These are phyloP conservation scores for Aotus griseimembra DNA, from an alignment of 2,797 vertebrate genomes.

Conservation along the genomic window DNA sequence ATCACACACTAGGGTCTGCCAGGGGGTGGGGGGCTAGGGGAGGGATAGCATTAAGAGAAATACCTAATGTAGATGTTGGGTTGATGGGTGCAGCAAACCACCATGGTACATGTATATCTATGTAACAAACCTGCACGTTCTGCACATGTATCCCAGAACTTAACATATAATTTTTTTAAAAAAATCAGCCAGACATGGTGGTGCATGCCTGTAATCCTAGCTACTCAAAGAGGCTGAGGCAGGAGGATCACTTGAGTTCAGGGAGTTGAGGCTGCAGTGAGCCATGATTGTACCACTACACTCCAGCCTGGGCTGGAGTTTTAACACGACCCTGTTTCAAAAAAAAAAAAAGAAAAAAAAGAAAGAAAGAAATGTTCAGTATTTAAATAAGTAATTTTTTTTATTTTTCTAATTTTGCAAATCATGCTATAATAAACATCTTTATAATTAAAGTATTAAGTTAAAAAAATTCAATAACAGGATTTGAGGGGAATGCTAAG, in stretches of 20 bases:
- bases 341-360: too few species aligned
- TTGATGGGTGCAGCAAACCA: background rate
- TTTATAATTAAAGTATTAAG: background rate
- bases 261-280: background rate
- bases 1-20: background rate
- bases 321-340: background rate
- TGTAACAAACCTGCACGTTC: background rate
- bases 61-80: background rate
- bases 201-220: background rate
- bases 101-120: background rate
- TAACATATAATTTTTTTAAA: background rate
- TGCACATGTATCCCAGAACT: background rate
- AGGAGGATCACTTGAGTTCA: background rate
- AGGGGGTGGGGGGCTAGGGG: background rate
- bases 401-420: background rate
- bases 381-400: background rate
- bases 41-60: background rate
- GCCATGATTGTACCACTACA: background rate
- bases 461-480: background rate
- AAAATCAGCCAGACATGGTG: background rate
- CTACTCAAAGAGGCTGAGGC: background rate
- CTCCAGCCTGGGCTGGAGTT: background rate
- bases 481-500: background rate
- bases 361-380: too few species aligned
- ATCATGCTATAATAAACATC: background rate